Evolutionary conservation across 2,113 vertebrate genomes (phyloP).

Genomic region (Indicator indicator): DNA sequence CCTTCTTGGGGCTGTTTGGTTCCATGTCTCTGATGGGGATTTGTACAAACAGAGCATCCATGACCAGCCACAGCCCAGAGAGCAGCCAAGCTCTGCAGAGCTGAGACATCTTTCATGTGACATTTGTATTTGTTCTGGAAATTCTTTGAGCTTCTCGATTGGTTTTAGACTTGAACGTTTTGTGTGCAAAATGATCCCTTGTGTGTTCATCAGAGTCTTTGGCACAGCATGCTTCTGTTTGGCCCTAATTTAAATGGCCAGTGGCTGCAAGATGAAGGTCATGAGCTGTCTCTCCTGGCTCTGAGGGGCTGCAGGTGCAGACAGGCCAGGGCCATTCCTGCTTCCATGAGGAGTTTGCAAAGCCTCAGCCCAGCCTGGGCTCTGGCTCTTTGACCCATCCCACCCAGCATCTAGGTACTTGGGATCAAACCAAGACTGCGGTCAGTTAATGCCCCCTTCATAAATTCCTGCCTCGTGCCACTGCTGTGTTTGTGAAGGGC

Average conservation of each 20-base stretch:
- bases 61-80: background rate
- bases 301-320: background rate
- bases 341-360: background rate
- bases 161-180: background rate
- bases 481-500: slow-evolving; percentile 18
- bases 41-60: background rate
- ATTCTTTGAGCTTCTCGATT: background rate
- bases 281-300: background rate
- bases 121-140: background rate
- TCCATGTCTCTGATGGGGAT: rapidly evolving
- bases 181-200: background rate
- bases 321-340: background rate
- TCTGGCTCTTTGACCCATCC: background rate
- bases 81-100: background rate
- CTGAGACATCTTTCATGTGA: background rate
- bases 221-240: background rate
- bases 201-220: background rate
- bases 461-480: slow-evolving; percentile 53
- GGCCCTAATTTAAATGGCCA: background rate
- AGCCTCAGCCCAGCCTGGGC: background rate
- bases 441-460: slow-evolving; percentile 4
- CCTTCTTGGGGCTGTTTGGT: background rate
- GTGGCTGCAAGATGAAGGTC: background rate
- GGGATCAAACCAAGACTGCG: background rate
- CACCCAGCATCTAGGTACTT: background rate